Conservation (phyloP, 2,113 vertebrate species). For the Neotragus moschatus region DNA sequence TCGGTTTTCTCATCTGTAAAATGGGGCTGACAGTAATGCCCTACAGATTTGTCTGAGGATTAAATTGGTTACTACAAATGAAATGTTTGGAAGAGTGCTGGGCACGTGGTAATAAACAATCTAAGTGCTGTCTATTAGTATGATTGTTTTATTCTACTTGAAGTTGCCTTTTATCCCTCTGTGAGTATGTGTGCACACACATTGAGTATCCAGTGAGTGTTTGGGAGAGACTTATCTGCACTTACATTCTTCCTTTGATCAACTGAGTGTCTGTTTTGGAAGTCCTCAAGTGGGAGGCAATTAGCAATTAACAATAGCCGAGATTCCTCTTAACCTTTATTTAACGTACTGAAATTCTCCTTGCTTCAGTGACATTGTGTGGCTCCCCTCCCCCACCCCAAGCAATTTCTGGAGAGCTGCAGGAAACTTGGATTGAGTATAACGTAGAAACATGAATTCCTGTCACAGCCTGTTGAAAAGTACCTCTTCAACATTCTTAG, state of each 20-base stretch:
- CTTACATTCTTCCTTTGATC: constrained; percentile 55
- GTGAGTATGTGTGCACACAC: background rate
- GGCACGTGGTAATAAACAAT: background rate
- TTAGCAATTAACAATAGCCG: constrained; percentile 45
- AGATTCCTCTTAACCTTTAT: constrained; percentile 43
- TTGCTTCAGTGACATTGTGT: constrained; percentile 24
- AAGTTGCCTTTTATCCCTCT: background rate
- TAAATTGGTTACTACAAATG: background rate
- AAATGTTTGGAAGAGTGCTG: background rate
- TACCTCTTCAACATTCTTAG: background rate
- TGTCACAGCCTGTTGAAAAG: background rate
- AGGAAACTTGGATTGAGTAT: background rate
- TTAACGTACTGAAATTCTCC: constrained; percentile 48
- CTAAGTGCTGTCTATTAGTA: background rate
- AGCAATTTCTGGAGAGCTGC: constrained; percentile 15
- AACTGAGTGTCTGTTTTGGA: constrained; percentile 37
- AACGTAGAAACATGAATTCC: background rate
- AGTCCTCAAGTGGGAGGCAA: constrained; percentile 26
- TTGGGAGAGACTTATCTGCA: constrained; percentile 24
- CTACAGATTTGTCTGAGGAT: background rate
- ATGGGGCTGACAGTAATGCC: background rate
- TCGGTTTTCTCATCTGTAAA: constrained; percentile 28
- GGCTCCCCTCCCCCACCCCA: background rate
- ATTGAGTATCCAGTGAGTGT: background rate
- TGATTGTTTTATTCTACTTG: background rate